These are phyloP conservation scores for Microtus pennsylvanicus DNA, from an alignment of 2,113 vertebrate genomes.

Conservation along the genomic window DNA sequence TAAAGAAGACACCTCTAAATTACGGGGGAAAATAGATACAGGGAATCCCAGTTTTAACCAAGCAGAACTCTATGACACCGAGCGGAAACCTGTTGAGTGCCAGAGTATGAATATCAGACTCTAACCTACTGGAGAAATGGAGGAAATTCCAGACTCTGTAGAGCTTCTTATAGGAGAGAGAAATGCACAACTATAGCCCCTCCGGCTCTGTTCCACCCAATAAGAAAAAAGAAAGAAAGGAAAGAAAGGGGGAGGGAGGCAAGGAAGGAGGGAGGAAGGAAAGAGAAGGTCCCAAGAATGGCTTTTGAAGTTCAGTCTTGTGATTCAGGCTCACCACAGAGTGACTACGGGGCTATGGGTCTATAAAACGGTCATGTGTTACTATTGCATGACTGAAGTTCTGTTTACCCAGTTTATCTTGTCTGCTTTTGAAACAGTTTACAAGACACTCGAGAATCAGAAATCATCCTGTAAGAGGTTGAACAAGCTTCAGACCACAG, in stretches of 20 bases:
- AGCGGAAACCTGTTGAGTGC: neutral
- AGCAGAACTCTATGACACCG: neutral
- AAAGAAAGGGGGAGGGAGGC: rapidly evolving
- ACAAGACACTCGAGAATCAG: neutral
- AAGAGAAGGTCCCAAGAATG: neutral
- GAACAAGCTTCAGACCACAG: neutral
- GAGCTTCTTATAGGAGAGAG: neutral
- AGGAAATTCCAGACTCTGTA: neutral
- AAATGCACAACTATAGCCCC: neutral
- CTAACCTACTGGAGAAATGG: neutral
- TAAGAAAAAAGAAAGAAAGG: neutral
- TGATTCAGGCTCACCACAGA: neutral
- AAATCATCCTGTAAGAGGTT: neutral
- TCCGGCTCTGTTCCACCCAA: neutral
- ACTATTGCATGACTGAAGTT: neutral
- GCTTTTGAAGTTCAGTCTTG: neutral
- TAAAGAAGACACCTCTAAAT: neutral
- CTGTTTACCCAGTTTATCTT: neutral
- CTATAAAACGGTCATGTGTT: neutral
- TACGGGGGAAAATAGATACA: neutral
- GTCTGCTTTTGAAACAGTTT: neutral
- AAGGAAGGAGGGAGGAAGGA: rapidly evolving
- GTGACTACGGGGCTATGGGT: neutral
- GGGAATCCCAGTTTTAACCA: neutral
- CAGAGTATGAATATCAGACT: neutral